Evolutionary conservation across 2,888 invertebrate species (phyloP), one percentile per base, ranked within the genome.

Genomic region (Dolomedes plantarius): DNA sequence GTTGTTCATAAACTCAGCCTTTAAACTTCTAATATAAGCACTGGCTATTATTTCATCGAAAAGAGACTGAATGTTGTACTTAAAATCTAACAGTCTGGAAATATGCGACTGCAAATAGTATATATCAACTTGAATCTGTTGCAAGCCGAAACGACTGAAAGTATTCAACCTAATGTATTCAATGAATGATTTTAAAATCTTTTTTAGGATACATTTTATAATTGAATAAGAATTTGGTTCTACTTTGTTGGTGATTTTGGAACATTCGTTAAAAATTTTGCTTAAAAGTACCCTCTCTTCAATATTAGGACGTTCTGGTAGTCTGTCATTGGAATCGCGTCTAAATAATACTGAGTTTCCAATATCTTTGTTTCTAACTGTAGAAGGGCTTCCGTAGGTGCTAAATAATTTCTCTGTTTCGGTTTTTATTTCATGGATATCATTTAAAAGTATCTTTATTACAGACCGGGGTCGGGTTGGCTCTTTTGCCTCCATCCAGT

Each of bases 41-140:
- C 77, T 85, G 2, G 73, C 72, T n/a, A 85, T 67, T 19, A 85
- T 73, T 32, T 78, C 77, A 6, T 85, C 83, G 41, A 77, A 73
- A 3, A 77, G 68, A 3, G 39, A 28, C 3, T 50, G 28, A 36
- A 77, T 29, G 1, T 50, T 46, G 13, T 56, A 16, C n/a, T 62
- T 71, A 13, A 56, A 41, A 19, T 11, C 27, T 9, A 76, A 0
- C n/a, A 64, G 11, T 2, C 28, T 36, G 27, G 28, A 13, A 39
- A 68, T 23, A 7, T 29, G 39, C 0, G 36, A 28, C 28, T 73
- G 36, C 5, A 85, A 23, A 62, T 64, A 85, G 41, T 41, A 56
- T 0, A 85, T 41, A 39, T 85, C 83, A 3, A 85, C 62, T 36
- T 85, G 83, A 3, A 85, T 62, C 68, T 85, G 83, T 50, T 85